Percentiles rank a stretch among this genome's conserved stretches.
phyloP scores from a whole-genome alignment of 2,113 vertebrate species.

The Varanus komodoensis region DNA sequence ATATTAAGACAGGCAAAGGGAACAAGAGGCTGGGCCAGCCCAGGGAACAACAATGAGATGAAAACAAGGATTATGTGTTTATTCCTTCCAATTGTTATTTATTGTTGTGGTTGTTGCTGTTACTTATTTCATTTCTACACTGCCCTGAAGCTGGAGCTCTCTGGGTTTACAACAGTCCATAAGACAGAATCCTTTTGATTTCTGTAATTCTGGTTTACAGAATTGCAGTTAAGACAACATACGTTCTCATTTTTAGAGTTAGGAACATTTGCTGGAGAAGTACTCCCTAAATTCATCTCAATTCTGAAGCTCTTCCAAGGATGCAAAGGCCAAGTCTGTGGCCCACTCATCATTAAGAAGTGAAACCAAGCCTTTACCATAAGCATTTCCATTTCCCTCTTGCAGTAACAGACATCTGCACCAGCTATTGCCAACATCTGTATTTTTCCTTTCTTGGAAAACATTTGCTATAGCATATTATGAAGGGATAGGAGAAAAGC shows the following conservation, averaged over 20 bases:
- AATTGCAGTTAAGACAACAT: background rate
- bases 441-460: background rate
- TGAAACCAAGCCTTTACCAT: background rate
- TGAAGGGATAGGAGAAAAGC: background rate
- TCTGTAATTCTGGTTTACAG: too few relatives aligned
- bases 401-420: background rate
- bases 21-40: background rate
- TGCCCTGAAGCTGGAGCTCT: too few relatives aligned
- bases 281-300: background rate
- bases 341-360: background rate
- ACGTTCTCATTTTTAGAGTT: background rate
- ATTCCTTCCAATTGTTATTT: background rate
- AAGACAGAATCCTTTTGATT: too few relatives aligned
- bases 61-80: background rate
- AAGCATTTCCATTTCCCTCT: background rate
- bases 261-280: background rate
- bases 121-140: too few relatives aligned
- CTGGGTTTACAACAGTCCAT: too few relatives aligned
- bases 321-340: background rate
- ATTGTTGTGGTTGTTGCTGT: too few relatives aligned
- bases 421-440: background rate
- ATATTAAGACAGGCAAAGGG: background rate
- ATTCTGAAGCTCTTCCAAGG: background rate
- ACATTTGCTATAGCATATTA: too few relatives aligned
- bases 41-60: background rate